Percentiles rank a stretch among this genome's conserved stretches.
Evolutionary conservation across 2,888 invertebrate genomes (phyloP).

Genomic region (Ceraclea dissimilis): DNA sequence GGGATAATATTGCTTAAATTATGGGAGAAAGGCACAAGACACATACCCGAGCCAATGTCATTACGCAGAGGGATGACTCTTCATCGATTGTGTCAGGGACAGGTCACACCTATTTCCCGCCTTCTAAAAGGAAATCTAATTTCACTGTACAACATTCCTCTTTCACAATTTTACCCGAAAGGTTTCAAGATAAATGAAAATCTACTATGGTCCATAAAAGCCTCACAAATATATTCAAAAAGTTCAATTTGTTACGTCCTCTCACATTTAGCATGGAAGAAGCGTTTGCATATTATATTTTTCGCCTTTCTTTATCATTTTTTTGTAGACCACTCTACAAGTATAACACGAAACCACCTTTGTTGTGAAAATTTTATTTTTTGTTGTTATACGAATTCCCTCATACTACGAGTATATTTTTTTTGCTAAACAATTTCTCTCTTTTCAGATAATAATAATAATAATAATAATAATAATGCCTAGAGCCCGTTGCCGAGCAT

Average conservation of each 20-base stretch:
- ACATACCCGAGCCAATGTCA: constrained; percentile 18
- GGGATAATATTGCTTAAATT: constrained; percentile 26
- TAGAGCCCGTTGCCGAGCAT: too few species aligned
- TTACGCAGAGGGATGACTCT: constrained; percentile 17
- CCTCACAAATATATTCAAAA: not conserved
- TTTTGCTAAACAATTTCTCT: too few species aligned
- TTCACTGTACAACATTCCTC: too few species aligned
- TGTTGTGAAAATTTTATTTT: not conserved
- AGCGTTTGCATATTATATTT: not conserved
- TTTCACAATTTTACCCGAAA: too few species aligned
- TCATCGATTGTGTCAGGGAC: constrained; percentile 1
- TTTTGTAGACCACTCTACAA: too few species aligned
- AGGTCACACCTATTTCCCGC: too few species aligned
- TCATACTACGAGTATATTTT: too few species aligned
- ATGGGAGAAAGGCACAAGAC: constrained; percentile 19
- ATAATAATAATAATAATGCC: too few species aligned
- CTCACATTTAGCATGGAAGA: not conserved
- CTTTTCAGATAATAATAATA: too few species aligned
- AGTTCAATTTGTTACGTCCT: not conserved
- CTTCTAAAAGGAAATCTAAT: too few species aligned
- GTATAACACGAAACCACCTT: not conserved
- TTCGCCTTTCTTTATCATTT: not conserved
- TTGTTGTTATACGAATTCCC: too few species aligned
- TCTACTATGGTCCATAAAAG: not conserved
- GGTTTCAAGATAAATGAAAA: too few species aligned